phyloP scores from a whole-genome alignment of 2,113 vertebrate genomes.

The Hydrolagus affinis region DNA sequence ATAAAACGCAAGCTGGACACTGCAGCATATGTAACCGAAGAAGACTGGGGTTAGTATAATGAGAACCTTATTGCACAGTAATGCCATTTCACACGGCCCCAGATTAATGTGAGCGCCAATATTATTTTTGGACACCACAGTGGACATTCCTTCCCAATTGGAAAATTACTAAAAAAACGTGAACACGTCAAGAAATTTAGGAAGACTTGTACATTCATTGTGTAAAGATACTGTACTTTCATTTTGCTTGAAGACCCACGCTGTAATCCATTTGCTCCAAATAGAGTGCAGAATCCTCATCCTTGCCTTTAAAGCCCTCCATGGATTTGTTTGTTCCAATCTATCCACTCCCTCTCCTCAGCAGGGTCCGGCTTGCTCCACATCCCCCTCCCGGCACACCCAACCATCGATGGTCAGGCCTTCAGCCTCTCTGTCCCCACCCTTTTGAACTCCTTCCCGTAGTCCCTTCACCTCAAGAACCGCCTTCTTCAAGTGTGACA shows the following conservation, averaged over 20 bases:
- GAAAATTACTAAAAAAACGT: neutral
- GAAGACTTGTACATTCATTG: neutral
- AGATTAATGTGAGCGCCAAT: neutral
- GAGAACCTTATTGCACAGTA: neutral
- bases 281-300: neutral
- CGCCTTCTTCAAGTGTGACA: no score
- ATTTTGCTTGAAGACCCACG: conserved; percentile 2
- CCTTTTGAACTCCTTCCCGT: no score
- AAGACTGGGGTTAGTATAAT: neutral
- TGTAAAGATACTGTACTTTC: neutral
- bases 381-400: no score
- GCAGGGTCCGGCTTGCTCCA: no score
- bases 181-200: neutral
- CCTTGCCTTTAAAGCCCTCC: no score
- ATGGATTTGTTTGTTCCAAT: no score
- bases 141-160: neutral
- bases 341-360: no score
- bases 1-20: neutral
- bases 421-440: no score
- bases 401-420: no score
- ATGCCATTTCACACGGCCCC: neutral
- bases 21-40: neutral
- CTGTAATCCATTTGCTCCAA: neutral
- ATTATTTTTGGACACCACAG: neutral
- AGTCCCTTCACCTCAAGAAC: no score